phyloP scores from a whole-genome alignment of 2,113 vertebrate genomes.

The Dinomys branickii region DNA sequence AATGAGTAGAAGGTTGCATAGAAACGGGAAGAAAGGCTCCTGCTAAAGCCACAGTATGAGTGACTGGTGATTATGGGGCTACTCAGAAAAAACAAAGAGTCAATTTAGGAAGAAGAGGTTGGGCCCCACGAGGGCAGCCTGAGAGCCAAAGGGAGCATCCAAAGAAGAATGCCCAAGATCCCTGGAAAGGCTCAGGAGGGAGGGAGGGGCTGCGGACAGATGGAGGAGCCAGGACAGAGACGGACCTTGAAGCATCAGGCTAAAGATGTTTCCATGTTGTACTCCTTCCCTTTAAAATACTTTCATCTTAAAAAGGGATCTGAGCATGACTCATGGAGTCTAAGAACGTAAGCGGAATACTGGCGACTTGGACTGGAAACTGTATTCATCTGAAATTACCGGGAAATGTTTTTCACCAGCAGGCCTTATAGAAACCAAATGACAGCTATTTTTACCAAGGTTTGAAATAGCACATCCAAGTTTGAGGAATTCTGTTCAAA shows the following conservation, averaged over 20 bases:
- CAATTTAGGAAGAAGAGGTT: background rate
- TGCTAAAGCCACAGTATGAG: background rate
- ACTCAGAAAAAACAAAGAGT: background rate
- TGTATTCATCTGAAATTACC: background rate
- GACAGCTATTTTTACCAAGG: conserved; percentile 20
- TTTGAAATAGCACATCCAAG: conserved; percentile 16
- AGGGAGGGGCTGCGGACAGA: background rate
- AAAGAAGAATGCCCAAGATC: background rate
- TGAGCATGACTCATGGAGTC: background rate
- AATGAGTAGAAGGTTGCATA: background rate
- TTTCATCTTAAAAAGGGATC: background rate
- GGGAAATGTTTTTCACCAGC: background rate
- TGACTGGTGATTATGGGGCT: background rate
- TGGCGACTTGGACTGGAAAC: conserved; percentile 19
- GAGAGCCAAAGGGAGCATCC: background rate
- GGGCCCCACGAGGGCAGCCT: background rate
- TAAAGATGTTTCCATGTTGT: background rate
- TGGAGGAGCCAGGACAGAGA: background rate
- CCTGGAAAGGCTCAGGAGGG: background rate
- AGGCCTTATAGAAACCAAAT: conserved; percentile 8
- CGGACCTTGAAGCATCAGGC: background rate
- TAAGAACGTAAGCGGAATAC: background rate
- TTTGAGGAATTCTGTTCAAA: background rate
- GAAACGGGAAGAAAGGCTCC: background rate
- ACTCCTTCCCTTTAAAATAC: background rate